Conservation (phyloP, 2,113 vertebrate species). For the Tachycineta bicolor region DNA sequence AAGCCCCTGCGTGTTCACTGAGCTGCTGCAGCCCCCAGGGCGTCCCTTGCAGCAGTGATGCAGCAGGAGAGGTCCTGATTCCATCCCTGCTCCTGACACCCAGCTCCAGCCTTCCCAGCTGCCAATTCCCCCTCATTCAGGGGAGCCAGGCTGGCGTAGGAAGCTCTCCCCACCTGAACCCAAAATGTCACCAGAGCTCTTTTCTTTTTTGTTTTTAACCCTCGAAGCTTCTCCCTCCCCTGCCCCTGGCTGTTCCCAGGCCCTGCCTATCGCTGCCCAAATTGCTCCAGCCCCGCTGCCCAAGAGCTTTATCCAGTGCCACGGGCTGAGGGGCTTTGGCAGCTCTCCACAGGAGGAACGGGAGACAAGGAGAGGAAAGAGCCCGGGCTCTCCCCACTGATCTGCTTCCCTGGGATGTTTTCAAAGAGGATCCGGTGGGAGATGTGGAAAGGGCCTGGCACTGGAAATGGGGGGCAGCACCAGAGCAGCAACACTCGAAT, state of each 20-base stretch:
- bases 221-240: neutral
- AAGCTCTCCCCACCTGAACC: neutral
- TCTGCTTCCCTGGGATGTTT: neutral
- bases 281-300: neutral
- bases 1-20: too few species aligned
- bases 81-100: neutral
- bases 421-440: neutral
- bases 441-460: neutral
- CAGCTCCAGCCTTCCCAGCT: neutral
- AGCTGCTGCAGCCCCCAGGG: neutral
- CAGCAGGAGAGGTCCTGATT: neutral
- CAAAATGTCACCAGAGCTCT: neutral
- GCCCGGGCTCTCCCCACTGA: neutral
- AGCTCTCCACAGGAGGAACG: neutral
- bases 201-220: neutral
- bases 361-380: neutral
- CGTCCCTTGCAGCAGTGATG: rapidly evolving
- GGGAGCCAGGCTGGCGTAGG: neutral
- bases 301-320: constrained; percentile 28
- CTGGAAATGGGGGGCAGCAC: rapidly evolving
- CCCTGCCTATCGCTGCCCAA: neutral
- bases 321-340: constrained; percentile 43
- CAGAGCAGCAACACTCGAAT: neutral
- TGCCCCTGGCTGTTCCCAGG: neutral
- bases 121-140: neutral